These are phyloP conservation scores for Falco cherrug DNA, from an alignment of 2,797 vertebrate species.

Conservation along the genomic window DNA sequence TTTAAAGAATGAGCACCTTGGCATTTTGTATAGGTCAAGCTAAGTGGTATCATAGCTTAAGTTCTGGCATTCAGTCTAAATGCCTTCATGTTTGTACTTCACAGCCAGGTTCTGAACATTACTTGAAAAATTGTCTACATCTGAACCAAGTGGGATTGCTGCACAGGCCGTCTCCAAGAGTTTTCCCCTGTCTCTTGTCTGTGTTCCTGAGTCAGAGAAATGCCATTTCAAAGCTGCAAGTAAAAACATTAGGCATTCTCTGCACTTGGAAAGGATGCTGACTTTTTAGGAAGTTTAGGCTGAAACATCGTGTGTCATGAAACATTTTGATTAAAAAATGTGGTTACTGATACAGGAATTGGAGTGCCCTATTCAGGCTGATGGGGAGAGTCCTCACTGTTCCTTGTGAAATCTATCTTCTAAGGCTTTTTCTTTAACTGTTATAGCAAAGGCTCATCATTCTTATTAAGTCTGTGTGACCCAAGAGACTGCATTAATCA, in stretches of 20 bases:
- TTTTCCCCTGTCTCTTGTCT: background rate
- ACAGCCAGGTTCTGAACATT: background rate
- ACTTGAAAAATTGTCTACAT: background rate
- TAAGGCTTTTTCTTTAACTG: background rate
- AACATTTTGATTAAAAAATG: background rate
- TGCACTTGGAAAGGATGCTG: background rate
- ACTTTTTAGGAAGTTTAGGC: background rate
- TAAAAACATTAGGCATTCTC: background rate
- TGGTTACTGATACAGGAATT: background rate
- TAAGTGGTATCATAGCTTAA: constrained; percentile 26
- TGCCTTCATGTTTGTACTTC: background rate
- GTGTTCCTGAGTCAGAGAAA: background rate
- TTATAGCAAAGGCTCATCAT: background rate
- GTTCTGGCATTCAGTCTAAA: constrained; percentile 5
- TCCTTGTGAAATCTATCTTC: background rate
- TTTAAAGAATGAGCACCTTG: background rate
- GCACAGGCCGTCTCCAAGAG: background rate
- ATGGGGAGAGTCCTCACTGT: background rate
- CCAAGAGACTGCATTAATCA: constrained; percentile 21
- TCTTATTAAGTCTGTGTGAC: background rate
- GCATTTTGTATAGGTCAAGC: constrained; percentile 21
- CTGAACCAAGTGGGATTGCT: background rate
- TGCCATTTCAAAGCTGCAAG: background rate
- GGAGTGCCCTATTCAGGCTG: background rate
- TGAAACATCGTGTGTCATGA: background rate